phyloP scores from a whole-genome alignment of 2,113 vertebrate species.

The Emydura subglobosa region DNA sequence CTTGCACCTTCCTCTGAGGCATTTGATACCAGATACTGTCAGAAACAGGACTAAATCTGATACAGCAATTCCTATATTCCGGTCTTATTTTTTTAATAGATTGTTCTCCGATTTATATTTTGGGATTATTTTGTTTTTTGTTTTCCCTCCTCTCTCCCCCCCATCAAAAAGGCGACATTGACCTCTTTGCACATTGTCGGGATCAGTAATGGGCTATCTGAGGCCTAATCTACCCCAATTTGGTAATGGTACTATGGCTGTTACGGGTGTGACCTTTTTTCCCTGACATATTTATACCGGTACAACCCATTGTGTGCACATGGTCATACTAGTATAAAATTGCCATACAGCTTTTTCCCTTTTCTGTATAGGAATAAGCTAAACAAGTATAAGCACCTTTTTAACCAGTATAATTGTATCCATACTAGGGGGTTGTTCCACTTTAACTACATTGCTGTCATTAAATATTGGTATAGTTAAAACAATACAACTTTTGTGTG shows the following conservation, averaged over 20 bases:
- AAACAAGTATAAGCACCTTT: not conserved
- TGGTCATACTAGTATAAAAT: not conserved
- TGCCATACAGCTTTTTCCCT: not conserved
- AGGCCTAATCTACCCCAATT: not conserved
- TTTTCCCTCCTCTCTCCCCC: not conserved
- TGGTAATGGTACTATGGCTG: not conserved
- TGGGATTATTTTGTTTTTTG: not conserved
- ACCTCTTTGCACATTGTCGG: not conserved
- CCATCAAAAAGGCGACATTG: not conserved
- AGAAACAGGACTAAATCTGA: not conserved
- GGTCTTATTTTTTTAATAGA: not conserved
- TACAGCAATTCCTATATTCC: not conserved
- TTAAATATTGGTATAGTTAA: not conserved
- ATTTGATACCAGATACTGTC: not conserved
- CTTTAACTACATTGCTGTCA: not conserved
- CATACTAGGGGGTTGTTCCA: not conserved
- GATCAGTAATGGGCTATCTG: not conserved
- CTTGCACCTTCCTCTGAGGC: not conserved
- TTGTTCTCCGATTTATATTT: not conserved
- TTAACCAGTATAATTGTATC: not conserved
- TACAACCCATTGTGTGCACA: not conserved
- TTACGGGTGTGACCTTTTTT: not conserved
- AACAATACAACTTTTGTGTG: not conserved
- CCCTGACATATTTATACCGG: not conserved
- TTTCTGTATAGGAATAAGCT: not conserved